Conservation (phyloP, 2,888 invertebrate genomes). For the Drosophila stalkeri region DNA sequence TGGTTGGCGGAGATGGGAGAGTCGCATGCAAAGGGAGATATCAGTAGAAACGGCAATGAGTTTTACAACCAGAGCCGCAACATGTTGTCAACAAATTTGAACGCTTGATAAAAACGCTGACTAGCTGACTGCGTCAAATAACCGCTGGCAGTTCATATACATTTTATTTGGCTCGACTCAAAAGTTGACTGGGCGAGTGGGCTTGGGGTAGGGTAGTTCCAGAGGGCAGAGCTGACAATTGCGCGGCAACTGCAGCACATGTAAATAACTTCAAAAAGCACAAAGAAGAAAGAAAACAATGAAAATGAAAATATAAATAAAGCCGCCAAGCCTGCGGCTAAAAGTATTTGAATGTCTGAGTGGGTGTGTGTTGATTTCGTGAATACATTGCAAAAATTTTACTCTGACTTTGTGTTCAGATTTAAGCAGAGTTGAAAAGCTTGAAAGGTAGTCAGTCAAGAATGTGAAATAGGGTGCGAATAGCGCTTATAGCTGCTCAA, state of each 20-base stretch:
- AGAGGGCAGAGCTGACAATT: constrained; percentile 48
- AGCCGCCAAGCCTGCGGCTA: constrained; percentile 43
- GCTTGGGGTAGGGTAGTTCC: not conserved
- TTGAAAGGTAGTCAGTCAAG: constrained; percentile 41
- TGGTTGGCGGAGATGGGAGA: not conserved
- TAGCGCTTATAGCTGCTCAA: not conserved
- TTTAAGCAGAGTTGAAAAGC: constrained; percentile 16
- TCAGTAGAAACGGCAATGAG: constrained; percentile 20
- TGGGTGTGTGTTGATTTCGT: constrained; percentile 22
- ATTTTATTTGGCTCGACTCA: constrained; percentile 11
- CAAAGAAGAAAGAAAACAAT: constrained; percentile 34
- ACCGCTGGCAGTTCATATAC: constrained; percentile 50
- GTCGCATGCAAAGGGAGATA: constrained; percentile 4
- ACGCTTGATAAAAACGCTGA: constrained; percentile 70
- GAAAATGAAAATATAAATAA: constrained; percentile 20
- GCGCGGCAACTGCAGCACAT: constrained; percentile 59
- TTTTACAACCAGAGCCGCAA: constrained; percentile 66
- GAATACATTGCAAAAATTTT: constrained; percentile 39
- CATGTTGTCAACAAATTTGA: constrained; percentile 76
- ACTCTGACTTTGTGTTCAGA: constrained; percentile 43
- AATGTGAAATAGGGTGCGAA: constrained; percentile 30
- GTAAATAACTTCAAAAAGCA: constrained; percentile 67
- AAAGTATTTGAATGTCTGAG: constrained; percentile 26
- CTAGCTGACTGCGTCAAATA: constrained; percentile 64
- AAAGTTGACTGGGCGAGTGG: not conserved